Evolutionary conservation across 2,113 vertebrate genomes (phyloP), one percentile per base, ranked within the genome.

Genomic region (Ochotona curzoniae): DNA sequence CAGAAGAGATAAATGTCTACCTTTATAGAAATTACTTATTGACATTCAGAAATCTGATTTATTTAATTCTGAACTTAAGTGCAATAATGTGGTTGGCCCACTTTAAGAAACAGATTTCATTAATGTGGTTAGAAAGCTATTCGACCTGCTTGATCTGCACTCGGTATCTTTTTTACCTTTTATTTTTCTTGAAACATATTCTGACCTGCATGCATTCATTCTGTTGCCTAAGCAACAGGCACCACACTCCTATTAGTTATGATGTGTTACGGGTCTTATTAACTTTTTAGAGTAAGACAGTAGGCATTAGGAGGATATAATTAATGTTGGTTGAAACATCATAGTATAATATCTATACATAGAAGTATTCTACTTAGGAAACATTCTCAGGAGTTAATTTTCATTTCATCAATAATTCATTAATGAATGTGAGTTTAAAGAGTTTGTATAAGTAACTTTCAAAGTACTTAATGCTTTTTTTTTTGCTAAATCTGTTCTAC

Each of bases 151-250:
- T 96, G 69, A 92, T 96, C 91, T 95, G 90, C 49, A 85, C 96
- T 95, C 70, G 20, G 79, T 94, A 85, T 91, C 80, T 93, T 95
- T 84, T 97, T 79, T 87, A 96, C 95, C 96, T 96, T 98, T 98
- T 98, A 96, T 97, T 98, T 98, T 97, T 96, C 96, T 97, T 93
- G 86, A 97, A 98, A 97, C 94, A 97, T 97, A 97, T 97, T 98
- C 96, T 98, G 98, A 99, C 98, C 98, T 98, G 98, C 98, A 98
- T 99, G 98, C 98, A 97, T 98, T 98, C 98, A 97, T 98, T 91
- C 96, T 97, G 99, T 99, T 99, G 97, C 99, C 99, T 97, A 98
- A 98, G 99, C 98, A 99, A 99, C 99, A 97, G 97, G 96, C 97
- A 97, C 97, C 97, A 97, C 85, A 96, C 94, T 97, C 95, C 94